Evolutionary conservation across 2,113 vertebrate genomes (phyloP).

Genomic region (Spea multiplicata): DNA sequence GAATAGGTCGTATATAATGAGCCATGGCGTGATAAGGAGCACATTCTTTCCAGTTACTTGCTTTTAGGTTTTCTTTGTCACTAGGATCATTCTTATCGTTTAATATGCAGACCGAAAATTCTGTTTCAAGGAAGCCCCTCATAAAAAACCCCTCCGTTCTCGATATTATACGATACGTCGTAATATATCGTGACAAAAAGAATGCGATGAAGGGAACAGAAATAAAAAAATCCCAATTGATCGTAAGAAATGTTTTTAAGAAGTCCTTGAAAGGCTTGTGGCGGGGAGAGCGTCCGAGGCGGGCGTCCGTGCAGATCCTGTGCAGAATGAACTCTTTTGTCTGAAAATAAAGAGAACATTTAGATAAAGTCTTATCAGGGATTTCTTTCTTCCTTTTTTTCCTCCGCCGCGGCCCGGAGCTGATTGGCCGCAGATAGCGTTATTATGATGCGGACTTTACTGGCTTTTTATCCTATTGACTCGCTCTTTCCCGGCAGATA

Average conservation of each 20-base stretch:
- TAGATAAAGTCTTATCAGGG: slow-evolving; percentile 30
- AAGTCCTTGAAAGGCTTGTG: background rate
- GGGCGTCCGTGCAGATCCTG: background rate
- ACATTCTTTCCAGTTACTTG: no score
- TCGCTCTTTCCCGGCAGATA: slow-evolving; percentile 20
- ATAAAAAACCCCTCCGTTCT: background rate
- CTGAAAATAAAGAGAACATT: background rate
- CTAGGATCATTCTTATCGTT: no score
- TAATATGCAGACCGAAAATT: no score
- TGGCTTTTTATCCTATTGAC: slow-evolving; percentile 26
- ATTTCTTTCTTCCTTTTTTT: background rate
- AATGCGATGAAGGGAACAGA: background rate
- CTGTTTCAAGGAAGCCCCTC: no score
- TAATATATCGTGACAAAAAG: background rate
- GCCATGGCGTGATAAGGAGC: no score
- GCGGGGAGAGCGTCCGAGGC: background rate
- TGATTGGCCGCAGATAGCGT: slow-evolving; percentile 8
- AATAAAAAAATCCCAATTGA: background rate
- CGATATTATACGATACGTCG: background rate
- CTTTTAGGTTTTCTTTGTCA: no score
- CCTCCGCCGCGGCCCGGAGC: background rate
- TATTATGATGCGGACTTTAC: slow-evolving; percentile 10
- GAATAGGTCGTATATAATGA: no score
- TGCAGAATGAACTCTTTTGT: no score
- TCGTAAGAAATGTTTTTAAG: background rate